Conservation (phyloP, 2,113 vertebrate genomes). For the Delphinus delphis region DNA sequence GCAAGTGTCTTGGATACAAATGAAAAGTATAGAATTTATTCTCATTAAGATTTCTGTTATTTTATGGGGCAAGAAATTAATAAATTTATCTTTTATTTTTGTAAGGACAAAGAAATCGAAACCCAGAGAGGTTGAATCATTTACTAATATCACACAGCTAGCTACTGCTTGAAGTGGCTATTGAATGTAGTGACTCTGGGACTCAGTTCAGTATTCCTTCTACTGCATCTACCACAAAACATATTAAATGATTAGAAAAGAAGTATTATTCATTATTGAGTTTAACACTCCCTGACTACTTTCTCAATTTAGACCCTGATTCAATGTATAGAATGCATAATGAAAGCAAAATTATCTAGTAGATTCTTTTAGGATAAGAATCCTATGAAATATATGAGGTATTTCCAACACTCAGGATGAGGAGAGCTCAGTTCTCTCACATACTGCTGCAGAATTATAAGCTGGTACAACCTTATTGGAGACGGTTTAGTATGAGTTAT, state of each 20-base stretch:
- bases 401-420: not conserved
- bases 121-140: not conserved
- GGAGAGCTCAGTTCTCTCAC: not conserved
- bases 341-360: not conserved
- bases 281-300: not conserved
- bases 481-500: not conserved
- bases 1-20: not conserved
- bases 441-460: not conserved
- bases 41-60: not conserved
- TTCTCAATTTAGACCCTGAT: not conserved
- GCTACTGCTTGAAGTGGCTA: not conserved
- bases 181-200: not conserved
- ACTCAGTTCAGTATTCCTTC: not conserved
- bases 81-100: not conserved
- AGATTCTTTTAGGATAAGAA: not conserved
- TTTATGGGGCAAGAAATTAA: not conserved
- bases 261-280: not conserved
- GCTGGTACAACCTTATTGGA: not conserved
- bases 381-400: not conserved
- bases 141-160: not conserved
- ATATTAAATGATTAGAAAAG: not conserved
- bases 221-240: accelerated
- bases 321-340: not conserved
- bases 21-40: not conserved
- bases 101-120: not conserved